A percentile compares a stretch with the other conserved stretches of the same genome.
Evolutionary conservation across 1,140 invertebrate species (phyloP).

Genomic region (Choristoneura fumiferana): DNA sequence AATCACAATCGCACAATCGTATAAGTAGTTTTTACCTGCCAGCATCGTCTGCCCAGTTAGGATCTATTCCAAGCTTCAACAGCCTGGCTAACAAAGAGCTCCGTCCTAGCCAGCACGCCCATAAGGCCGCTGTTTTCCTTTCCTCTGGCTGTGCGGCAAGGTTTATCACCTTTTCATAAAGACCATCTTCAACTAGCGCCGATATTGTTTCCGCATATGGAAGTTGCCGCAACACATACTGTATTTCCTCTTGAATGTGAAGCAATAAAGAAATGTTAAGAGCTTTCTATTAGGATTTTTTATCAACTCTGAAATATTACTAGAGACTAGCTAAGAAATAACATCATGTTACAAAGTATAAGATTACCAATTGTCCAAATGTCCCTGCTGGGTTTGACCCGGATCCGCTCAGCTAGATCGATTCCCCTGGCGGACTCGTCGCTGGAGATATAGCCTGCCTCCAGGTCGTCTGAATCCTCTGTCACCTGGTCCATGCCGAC

Average conservation of each 20-base stretch:
- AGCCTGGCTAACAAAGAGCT: slow-evolving; percentile 59
- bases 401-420: slow-evolving; percentile 66
- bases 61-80: slow-evolving; percentile 63
- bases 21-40: slow-evolving; percentile 70
- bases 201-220: slow-evolving; percentile 75
- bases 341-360: background rate
- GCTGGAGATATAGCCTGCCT: slow-evolving; percentile 77
- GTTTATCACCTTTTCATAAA: slow-evolving; percentile 50
- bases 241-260: slow-evolving; percentile 55
- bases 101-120: slow-evolving; percentile 78
- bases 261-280: slow-evolving; percentile 20
- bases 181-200: slow-evolving; percentile 67
- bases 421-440: slow-evolving; percentile 76
- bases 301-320: no score
- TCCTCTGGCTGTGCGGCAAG: slow-evolving; percentile 41
- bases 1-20: no score
- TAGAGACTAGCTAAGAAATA: no score
- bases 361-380: slow-evolving; percentile 76
- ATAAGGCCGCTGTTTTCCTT: slow-evolving; percentile 53
- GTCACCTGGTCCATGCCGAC: slow-evolving; percentile 55
- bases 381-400: slow-evolving; percentile 70
- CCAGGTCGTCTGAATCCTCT: slow-evolving; percentile 65
- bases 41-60: slow-evolving; percentile 64
- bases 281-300: no score
- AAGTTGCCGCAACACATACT: slow-evolving; percentile 59